Conservation (phyloP, 2,888 invertebrate species). For the Nomada fucata region DNA sequence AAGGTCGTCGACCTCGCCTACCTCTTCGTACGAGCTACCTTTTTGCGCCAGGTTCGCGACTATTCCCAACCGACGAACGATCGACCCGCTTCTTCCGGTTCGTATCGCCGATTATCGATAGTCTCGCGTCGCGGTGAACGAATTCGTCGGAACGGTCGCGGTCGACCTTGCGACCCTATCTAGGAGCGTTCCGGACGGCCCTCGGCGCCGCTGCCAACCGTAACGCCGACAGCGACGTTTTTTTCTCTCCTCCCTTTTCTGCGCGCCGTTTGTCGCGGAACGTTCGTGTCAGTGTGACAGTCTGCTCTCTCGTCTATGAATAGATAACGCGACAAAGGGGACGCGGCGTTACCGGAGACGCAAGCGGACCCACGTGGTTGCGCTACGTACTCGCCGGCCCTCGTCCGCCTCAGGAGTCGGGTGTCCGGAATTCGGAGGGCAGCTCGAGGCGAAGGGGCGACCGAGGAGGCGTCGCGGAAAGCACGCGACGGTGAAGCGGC, state of each 20-base stretch:
- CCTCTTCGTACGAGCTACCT: slow-evolving; percentile 45
- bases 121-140: background rate
- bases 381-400: slow-evolving; percentile 7
- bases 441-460: no score
- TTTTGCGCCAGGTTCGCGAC: slow-evolving; percentile 34
- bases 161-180: background rate
- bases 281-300: slow-evolving; percentile 64
- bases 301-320: slow-evolving; percentile 71
- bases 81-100: background rate
- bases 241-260: background rate
- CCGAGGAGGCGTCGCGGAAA: no score
- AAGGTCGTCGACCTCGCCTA: slow-evolving; percentile 70
- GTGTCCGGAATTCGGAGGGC: no score
- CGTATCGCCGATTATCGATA: background rate
- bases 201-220: no score
- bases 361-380: slow-evolving; percentile 60
- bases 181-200: no score
- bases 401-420: background rate
- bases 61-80: slow-evolving; percentile 24
- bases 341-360: slow-evolving; percentile 44
- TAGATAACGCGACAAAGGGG: slow-evolving; percentile 64
- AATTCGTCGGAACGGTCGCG: background rate
- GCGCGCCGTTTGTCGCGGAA: slow-evolving; percentile 61
- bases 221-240: no score
- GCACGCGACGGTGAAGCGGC: background rate